Evolutionary conservation across 2,113 vertebrate species (phyloP).

Genomic region (Excalfactoria chinensis): DNA sequence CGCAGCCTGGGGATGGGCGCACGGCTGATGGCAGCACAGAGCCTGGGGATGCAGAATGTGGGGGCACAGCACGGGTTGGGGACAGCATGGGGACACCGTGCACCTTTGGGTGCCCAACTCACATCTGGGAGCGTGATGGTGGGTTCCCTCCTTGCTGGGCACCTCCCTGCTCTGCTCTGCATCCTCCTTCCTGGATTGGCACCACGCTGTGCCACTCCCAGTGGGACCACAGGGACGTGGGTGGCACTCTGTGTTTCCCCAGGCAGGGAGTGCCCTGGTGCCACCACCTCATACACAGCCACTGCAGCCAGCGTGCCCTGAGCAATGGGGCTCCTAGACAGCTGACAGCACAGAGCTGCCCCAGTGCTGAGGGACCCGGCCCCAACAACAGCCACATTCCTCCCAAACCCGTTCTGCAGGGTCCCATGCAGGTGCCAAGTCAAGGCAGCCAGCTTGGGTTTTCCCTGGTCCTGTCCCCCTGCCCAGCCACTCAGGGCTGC

Average conservation of each 20-base stretch:
- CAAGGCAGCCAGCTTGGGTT: neutral
- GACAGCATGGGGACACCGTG: neutral
- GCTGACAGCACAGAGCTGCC: neutral
- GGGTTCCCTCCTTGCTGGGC: neutral
- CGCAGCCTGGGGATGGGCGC: neutral
- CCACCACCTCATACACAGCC: neutral
- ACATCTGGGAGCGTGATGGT: neutral
- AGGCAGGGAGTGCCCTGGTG: neutral
- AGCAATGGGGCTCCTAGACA: neutral
- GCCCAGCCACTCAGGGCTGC: too few relatives aligned
- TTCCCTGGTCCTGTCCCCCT: neutral
- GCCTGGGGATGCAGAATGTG: neutral
- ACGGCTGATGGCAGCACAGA: neutral
- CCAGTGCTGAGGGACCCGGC: neutral
- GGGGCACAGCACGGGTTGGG: rapidly evolving
- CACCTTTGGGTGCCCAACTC: neutral
- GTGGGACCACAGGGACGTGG: neutral
- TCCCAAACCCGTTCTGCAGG: constrained; percentile 49
- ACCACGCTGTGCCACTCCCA: neutral
- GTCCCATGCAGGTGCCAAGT: neutral
- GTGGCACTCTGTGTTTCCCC: neutral
- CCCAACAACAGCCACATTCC: constrained; percentile 32
- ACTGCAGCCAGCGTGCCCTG: rapidly evolving
- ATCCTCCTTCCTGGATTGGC: neutral
- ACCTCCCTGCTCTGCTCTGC: neutral